Conservation (phyloP, 2,888 invertebrate genomes). For the Nymphalis urticae region DNA sequence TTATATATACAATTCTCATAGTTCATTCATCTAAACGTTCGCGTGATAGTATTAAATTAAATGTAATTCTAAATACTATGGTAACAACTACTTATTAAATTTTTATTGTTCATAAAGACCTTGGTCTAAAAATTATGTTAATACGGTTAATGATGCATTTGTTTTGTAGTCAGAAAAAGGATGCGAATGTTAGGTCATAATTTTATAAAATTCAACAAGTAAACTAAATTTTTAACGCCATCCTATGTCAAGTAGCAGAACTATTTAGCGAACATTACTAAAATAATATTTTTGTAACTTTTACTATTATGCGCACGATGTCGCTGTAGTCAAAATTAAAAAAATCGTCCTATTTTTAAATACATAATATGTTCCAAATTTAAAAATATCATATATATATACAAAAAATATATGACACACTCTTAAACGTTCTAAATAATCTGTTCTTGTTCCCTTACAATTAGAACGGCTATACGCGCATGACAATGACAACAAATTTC, state of each 20-base stretch:
- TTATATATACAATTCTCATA: too few species aligned
- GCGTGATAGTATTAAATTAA: constrained; percentile 5
- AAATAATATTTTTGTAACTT: constrained; percentile 15
- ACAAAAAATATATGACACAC: too few species aligned
- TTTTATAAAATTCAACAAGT: too few species aligned
- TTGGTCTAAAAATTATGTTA: not conserved
- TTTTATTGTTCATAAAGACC: not conserved
- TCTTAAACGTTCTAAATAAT: too few species aligned
- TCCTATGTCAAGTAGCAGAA: constrained; percentile 44
- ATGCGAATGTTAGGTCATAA: not conserved
- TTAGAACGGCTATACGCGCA: constrained; percentile 57
- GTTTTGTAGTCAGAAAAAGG: not conserved
- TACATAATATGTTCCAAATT: not conserved
- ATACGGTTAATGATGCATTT: not conserved
- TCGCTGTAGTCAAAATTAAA: constrained; percentile 13
- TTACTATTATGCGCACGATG: constrained; percentile 46
- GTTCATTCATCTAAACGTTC: not conserved
- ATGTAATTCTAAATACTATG: constrained; percentile 12
- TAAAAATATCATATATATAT: too few species aligned
- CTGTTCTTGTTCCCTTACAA: not conserved
- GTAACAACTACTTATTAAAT: not conserved
- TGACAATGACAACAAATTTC: constrained; percentile 65
- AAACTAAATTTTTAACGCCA: constrained; percentile 27
- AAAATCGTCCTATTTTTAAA: not conserved
- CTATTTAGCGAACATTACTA: too few species aligned